Evolutionary conservation across 2,113 vertebrate species (phyloP).

Genomic region (Rhinolophus sinicus): DNA sequence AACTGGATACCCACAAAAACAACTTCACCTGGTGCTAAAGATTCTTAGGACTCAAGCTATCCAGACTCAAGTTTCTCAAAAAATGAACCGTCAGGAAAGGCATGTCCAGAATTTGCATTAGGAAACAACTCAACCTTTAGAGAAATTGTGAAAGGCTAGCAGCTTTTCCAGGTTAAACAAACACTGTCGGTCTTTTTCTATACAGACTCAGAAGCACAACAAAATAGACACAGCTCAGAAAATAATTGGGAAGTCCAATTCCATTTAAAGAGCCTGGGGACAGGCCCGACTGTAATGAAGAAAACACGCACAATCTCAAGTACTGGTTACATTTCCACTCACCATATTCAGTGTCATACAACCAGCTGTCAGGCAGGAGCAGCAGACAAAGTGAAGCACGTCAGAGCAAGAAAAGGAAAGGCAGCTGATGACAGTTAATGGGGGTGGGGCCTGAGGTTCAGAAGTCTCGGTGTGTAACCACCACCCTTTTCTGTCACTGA

Average conservation of each 20-base stretch:
- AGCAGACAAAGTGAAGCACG: neutral
- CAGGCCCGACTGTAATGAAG: neutral
- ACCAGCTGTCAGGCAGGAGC: neutral
- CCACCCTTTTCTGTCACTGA: neutral
- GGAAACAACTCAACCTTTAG: constrained; percentile 33
- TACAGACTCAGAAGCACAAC: neutral
- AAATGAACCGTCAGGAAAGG: neutral
- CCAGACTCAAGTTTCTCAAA: constrained; percentile 30
- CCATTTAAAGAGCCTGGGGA: neutral
- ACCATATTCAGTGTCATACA: neutral
- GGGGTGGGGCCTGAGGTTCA: neutral
- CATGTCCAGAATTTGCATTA: constrained; percentile 33
- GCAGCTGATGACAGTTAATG: neutral
- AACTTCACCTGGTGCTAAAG: neutral
- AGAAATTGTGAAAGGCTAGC: constrained; percentile 44
- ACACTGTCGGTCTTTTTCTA: neutral
- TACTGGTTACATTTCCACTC: neutral
- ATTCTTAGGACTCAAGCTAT: neutral
- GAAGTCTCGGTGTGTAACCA: neutral
- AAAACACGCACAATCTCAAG: neutral
- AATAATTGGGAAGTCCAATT: constrained; percentile 2
- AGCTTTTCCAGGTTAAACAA: constrained; percentile 50
- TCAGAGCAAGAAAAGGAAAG: neutral
- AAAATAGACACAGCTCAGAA: constrained; percentile 28
- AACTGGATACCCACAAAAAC: neutral